Base-by-base conservation (phyloP, 1,140 invertebrate genomes). In the Phymorhynchus buccinoides region DNA sequence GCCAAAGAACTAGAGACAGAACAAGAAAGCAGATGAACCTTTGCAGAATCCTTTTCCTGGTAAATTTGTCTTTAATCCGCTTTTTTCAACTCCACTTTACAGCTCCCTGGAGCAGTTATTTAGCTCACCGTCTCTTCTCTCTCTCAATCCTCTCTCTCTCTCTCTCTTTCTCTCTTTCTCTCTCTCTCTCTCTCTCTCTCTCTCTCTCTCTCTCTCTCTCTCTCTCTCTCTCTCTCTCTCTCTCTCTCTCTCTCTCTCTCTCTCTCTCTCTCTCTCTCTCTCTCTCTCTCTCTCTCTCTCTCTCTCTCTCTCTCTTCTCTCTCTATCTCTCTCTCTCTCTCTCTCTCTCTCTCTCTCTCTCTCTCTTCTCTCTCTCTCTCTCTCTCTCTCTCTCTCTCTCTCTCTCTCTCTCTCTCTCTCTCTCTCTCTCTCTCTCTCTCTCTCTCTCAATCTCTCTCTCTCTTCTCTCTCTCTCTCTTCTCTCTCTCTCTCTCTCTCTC, bases 251-350 rank as follows among this genome's bases (percentile, higher is more conserved):
- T 71, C 66, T 71, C 12, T 71, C 30, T 71, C 12, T 32, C 66
- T 71, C 12, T 32, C 71, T 75, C 71, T 27, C 71, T 75, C 71
- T 41, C 71, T 75, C 32, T 75, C 32, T 75, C 32, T 75, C 71
- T 37, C 32, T 75, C 39, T 75, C 71, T 75, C 32, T 75, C 32
- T 35, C 39, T 75, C 32, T 75, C 32, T 37, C 3, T 16, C 32
- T 37, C 32, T 37, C 9, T 75, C 39, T 75, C 71, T 75, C 71
- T 41, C 32, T 37, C 32, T 37, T 27, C 16, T 78, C 75, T 78
- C 39, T n/a, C 16, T 42, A 37, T 78, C 39, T 78, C 37, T 78
- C 75, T 78, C 32, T 78, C 75, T 30, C 75, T 78, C 75, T 78
- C 41, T 30, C 75, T 78, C 75, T 12, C 75, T 78, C 75, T 42